Evolutionary conservation across 2,888 invertebrate species (phyloP), one percentile per base, ranked within the genome.

Genomic region (Drosophila mulleri): DNA sequence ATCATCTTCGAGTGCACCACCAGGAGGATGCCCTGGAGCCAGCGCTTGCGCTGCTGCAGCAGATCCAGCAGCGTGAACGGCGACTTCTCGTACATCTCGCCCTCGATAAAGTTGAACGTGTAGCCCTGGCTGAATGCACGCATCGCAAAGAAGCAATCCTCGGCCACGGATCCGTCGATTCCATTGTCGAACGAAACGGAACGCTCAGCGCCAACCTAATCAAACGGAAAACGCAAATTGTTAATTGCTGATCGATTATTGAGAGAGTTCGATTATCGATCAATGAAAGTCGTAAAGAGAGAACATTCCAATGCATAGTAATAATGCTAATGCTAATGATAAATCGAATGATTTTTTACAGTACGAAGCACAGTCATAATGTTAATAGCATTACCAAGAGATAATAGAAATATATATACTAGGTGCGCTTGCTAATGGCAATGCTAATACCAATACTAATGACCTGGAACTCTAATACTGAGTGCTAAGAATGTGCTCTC

Each of bases 31-130:
- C 98, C 98, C 94, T 98, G 97, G 61, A 99, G 95, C 99, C 99
- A 99, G 61, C 99, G 95, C 92, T 99, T 99, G 67, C 99, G 94
- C 91, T 99, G 99, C 92, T 98, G 98, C 82, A 99, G 95, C 90
- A 99, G 98, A 92, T 99, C 99, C 95, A 96, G 96, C 39, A 99
- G 93, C 2, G 98, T 97, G 92, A 99, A 99, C 4, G 99, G 98
- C 8, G 98, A 98, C 92, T 99, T 98, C 92, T 99, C 99, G 96
- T 98, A 98, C 98, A 99, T 98, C 94, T 99, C 99, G 56, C 99
- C 98, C 92, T 99, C 98, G 78, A 99, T 96, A 93, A 98, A 99
- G 92, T 98, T 97, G 93, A 99, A 99, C 23, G 96, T 95, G 92
- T 97, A 98, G 32, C 98, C 98, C 92, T 97, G 95, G 74, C 95